A percentile compares a stretch with the other conserved stretches of the same genome.
phyloP scores from a whole-genome alignment of 2,797 vertebrate genomes.

The Enteromius trimaculatus region DNA sequence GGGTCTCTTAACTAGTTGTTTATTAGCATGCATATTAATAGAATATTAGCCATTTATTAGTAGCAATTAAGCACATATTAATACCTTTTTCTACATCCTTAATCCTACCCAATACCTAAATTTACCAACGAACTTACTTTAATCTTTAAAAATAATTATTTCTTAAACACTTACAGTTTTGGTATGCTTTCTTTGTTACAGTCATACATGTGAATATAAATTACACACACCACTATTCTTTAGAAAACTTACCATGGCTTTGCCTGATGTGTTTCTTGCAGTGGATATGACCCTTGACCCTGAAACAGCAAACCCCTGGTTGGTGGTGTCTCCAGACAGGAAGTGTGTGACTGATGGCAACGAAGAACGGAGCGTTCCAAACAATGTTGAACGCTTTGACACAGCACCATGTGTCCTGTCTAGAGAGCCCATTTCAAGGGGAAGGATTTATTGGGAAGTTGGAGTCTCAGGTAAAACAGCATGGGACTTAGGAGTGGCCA shows the following conservation, averaged over 20 bases:
- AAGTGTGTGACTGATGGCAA: conserved; percentile 72
- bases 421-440: conserved; percentile 71
- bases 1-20: no score
- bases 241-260: neutral
- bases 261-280: conserved; percentile 54
- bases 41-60: no score
- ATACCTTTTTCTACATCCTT: no score
- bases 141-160: neutral
- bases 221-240: neutral
- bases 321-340: conserved; percentile 75
- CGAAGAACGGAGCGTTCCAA: conserved; percentile 61
- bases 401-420: conserved; percentile 78
- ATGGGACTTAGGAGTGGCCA: conserved; percentile 84
- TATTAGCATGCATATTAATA: no score
- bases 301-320: conserved; percentile 77
- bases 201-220: neutral
- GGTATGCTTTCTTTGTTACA: neutral
- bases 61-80: no score
- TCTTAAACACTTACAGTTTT: neutral
- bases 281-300: conserved; percentile 79
- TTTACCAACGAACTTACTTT: neutral
- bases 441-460: conserved; percentile 83
- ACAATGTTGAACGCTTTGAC: conserved; percentile 75
- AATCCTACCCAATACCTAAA: no score
- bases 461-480: conserved; percentile 75